These are phyloP conservation scores for Choristoneura fumiferana DNA, from an alignment of 1,140 invertebrate species.

Conservation along the genomic window DNA sequence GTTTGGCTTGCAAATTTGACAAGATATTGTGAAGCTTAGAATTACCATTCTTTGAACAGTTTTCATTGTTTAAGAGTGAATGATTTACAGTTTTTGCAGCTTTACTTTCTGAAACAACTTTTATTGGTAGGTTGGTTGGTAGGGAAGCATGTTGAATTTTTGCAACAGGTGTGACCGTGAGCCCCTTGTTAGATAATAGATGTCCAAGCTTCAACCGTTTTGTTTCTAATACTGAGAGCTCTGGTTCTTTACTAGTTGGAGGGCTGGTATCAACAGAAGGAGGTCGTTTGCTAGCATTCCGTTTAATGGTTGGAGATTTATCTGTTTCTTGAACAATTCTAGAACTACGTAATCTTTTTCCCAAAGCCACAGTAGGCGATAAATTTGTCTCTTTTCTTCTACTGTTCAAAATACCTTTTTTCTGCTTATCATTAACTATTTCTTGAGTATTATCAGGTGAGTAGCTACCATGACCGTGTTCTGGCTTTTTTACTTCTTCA, in stretches of 20 bases:
- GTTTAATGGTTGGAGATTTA: slow-evolving; percentile 39
- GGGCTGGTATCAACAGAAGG: slow-evolving; percentile 45
- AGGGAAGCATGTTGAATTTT: slow-evolving; percentile 42
- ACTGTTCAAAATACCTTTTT: slow-evolving; percentile 47
- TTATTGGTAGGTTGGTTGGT: slow-evolving; percentile 38
- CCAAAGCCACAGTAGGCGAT: slow-evolving; percentile 37
- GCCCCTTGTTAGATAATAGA: slow-evolving; percentile 60
- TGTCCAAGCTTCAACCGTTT: slow-evolving; percentile 73
- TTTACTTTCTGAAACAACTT: slow-evolving; percentile 43
- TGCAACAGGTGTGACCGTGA: slow-evolving; percentile 56
- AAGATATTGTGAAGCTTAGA: slow-evolving; percentile 73
- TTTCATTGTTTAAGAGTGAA: slow-evolving; percentile 64
- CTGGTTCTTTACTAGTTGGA: slow-evolving; percentile 50
- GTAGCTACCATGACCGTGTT: slow-evolving; percentile 32
- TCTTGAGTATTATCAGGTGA: slow-evolving; percentile 45
- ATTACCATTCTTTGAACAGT: slow-evolving; percentile 73
- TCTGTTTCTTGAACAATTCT: slow-evolving; percentile 57
- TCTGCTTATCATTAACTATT: slow-evolving; percentile 46
- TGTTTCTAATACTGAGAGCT: slow-evolving; percentile 56
- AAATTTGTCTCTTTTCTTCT: slow-evolving; percentile 47
- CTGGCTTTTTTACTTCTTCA: slow-evolving; percentile 58
- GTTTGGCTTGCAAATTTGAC: slow-evolving; percentile 66
- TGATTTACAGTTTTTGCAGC: slow-evolving; percentile 49
- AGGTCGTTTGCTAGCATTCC: slow-evolving; percentile 53
- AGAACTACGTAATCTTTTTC: slow-evolving; percentile 67